A percentile compares a stretch with the other conserved stretches of the same genome.
These are phyloP conservation scores for Megastigmus dorsalis DNA, from an alignment of 2,888 invertebrate genomes.

Conservation along the genomic window DNA sequence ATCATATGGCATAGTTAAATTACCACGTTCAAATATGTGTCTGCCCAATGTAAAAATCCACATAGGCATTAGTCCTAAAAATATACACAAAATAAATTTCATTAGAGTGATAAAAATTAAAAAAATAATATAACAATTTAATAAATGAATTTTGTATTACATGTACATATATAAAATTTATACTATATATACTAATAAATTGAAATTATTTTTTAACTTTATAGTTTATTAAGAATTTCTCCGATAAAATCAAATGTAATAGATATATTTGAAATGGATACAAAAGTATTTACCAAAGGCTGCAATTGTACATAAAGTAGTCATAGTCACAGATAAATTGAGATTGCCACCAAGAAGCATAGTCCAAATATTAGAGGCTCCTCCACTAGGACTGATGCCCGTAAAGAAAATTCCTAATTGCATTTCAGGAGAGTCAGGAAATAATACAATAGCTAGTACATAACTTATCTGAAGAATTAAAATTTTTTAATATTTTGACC, in stretches of 20 bases:
- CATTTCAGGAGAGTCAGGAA: constrained; percentile 82
- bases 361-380: constrained; percentile 97
- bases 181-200: no score
- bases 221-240: no score
- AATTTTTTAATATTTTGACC: not conserved
- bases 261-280: no score
- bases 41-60: constrained; percentile 93
- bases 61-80: constrained; percentile 87
- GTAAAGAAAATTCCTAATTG: constrained; percentile 92
- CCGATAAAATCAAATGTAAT: no score
- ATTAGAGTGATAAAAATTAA: constrained; percentile 15
- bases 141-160: not conserved
- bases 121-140: constrained; percentile 34
- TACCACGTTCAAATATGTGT: constrained; percentile 82
- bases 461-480: constrained; percentile 80
- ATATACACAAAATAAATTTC: no score
- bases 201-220: no score
- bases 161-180: constrained; percentile 2
- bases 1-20: constrained; percentile 85
- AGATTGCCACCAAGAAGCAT: constrained; percentile 93
- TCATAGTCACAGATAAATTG: constrained; percentile 96
- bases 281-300: constrained; percentile 82
- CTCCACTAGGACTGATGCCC: constrained; percentile 94
- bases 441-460: constrained; percentile 82
- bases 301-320: constrained; percentile 89